A percentile compares a stretch with the other conserved stretches of the same genome.
These are phyloP conservation scores for Cancer borealis DNA, from an alignment of 2,888 invertebrate genomes.

Conservation along the genomic window DNA sequence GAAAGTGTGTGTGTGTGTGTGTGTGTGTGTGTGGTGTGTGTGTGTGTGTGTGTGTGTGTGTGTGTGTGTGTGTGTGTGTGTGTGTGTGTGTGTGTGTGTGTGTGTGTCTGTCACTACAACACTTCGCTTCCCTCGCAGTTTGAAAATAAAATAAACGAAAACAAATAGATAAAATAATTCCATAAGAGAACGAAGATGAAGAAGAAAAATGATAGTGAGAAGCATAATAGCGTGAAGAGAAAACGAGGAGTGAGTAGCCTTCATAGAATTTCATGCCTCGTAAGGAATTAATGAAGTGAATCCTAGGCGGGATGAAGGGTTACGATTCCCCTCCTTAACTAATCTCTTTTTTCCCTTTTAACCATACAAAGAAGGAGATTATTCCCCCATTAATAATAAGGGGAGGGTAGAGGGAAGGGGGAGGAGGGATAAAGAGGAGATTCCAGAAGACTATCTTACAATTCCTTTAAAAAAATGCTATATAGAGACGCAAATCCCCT, in stretches of 20 bases:
- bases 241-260: neutral
- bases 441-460: neutral
- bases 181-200: no score
- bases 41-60: neutral
- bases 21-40: neutral
- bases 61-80: neutral
- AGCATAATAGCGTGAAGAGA: conserved; percentile 1
- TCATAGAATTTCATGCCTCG: conserved; percentile 23
- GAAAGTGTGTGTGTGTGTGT: neutral
- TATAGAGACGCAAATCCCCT: neutral
- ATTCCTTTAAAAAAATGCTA: neutral
- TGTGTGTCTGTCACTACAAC: neutral
- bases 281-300: neutral
- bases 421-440: neutral
- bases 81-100: conserved; percentile 6
- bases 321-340: neutral
- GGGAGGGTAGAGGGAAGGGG: neutral
- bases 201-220: neutral
- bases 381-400: conserved; percentile 4
- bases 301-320: neutral
- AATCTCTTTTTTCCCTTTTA: neutral
- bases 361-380: neutral
- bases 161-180: no score
- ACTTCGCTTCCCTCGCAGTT: no score
- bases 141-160: no score